phyloP scores from a whole-genome alignment of 2,797 vertebrate genomes.

The Cossypha caffra region DNA sequence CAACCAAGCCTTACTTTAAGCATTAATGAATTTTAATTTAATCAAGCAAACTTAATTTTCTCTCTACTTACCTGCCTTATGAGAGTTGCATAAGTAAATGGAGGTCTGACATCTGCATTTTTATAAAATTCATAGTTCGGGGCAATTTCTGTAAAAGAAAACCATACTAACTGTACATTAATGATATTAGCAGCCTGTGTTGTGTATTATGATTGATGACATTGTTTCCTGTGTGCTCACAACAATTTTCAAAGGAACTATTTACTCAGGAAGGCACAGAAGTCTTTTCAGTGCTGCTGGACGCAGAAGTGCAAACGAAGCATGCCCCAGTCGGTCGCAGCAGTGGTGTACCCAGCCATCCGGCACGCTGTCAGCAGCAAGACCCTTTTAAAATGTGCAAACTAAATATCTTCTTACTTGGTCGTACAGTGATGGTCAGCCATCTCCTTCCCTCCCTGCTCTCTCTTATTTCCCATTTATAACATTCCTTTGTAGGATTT shows the following conservation, averaged over 20 bases:
- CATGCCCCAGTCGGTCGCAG: not conserved
- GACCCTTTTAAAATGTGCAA: constrained; percentile 34
- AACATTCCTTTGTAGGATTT: not conserved
- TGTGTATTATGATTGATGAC: not conserved
- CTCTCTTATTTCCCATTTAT: constrained; percentile 9
- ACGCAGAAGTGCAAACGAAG: constrained; percentile 27
- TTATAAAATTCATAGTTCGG: constrained; percentile 99
- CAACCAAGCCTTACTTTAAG: constrained; percentile 83
- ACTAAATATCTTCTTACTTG: constrained; percentile 23
- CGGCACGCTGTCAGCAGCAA: constrained; percentile 21
- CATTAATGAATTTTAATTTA: constrained; percentile 93
- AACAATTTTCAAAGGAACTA: constrained; percentile 48
- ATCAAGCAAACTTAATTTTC: constrained; percentile 91
- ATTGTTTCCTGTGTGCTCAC: not conserved
- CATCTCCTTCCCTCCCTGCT: not conserved
- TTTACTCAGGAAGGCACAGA: constrained; percentile 36
- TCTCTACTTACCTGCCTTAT: constrained; percentile 98
- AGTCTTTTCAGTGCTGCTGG: constrained; percentile 23
- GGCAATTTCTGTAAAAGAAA: constrained; percentile 96
- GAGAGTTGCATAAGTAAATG: constrained; percentile 99
- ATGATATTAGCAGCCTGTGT: constrained; percentile 8
- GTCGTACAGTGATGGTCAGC: not conserved
- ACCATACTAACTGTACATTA: constrained; percentile 80
- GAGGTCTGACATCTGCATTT: constrained; percentile 99
- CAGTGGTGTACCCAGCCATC: constrained; percentile 6